A percentile compares a stretch with the other conserved stretches of the same genome.
Evolutionary conservation across 2,888 invertebrate genomes (phyloP).

Genomic region (Autographa pulchrina): DNA sequence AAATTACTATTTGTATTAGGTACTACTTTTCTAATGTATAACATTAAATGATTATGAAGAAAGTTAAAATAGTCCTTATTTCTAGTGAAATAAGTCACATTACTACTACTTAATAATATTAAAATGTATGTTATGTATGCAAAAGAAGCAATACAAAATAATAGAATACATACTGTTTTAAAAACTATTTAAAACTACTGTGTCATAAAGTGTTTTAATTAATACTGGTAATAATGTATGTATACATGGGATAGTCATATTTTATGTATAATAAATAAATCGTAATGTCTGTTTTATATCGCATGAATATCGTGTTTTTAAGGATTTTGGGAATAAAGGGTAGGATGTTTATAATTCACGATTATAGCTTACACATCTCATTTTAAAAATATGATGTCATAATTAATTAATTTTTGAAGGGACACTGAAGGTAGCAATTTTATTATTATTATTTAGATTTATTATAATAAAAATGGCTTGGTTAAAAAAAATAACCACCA

Average conservation of each 20-base stretch:
- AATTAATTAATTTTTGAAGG: background rate
- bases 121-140: background rate
- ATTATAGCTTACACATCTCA: conserved; percentile 6
- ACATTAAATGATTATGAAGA: background rate
- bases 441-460: too few species aligned
- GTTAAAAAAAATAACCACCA: too few species aligned
- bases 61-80: background rate
- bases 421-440: too few species aligned
- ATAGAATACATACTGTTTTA: background rate
- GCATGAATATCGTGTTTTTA: conserved; percentile 21
- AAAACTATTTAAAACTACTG: background rate
- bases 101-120: background rate
- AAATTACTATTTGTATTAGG: too few species aligned
- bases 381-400: background rate
- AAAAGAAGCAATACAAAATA: background rate
- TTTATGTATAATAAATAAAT: conserved; percentile 3
- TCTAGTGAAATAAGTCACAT: background rate
- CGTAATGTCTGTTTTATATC: conserved; percentile 20
- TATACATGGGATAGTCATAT: background rate
- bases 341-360: conserved; percentile 50
- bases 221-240: conserved; percentile 7
- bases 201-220: background rate
- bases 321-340: conserved; percentile 24
- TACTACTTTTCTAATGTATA: background rate
- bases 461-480: too few species aligned